Evolutionary conservation across 2,113 vertebrate genomes (phyloP).

Genomic region (Psophia crepitans): DNA sequence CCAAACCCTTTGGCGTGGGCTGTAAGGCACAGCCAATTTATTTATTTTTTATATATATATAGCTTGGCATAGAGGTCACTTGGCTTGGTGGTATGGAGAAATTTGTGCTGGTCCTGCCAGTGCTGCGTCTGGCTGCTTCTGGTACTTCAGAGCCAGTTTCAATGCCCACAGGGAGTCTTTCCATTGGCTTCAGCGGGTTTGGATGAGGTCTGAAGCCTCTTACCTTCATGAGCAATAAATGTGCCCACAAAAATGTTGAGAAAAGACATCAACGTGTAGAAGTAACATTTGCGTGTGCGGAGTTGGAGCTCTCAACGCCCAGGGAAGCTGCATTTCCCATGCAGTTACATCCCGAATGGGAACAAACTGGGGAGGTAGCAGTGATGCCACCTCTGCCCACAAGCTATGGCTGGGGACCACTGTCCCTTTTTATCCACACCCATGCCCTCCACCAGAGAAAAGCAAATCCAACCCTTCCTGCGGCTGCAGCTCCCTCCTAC

Average conservation of each 20-base stretch:
- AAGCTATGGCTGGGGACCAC: neutral
- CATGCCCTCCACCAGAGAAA: neutral
- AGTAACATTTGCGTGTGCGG: neutral
- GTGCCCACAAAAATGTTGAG: neutral
- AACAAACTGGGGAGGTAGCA: neutral
- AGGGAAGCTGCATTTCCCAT: neutral
- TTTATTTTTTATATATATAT: neutral
- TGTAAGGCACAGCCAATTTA: neutral
- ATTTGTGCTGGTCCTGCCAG: neutral
- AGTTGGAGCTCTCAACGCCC: neutral
- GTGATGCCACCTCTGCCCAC: no score
- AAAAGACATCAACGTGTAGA: neutral
- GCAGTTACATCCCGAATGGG: neutral
- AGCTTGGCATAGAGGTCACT: neutral
- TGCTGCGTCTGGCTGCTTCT: neutral
- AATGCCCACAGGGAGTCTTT: neutral
- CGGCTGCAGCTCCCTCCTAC: neutral
- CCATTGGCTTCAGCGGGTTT: neutral
- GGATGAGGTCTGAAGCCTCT: neutral
- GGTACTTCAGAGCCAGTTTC: neutral
- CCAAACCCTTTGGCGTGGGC: neutral
- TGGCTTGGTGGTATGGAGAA: neutral
- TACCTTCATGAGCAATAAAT: neutral
- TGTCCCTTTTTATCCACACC: neutral
- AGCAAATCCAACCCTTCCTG: neutral